Conservation (phyloP, 1,140 invertebrate genomes). For the Mya arenaria region DNA sequence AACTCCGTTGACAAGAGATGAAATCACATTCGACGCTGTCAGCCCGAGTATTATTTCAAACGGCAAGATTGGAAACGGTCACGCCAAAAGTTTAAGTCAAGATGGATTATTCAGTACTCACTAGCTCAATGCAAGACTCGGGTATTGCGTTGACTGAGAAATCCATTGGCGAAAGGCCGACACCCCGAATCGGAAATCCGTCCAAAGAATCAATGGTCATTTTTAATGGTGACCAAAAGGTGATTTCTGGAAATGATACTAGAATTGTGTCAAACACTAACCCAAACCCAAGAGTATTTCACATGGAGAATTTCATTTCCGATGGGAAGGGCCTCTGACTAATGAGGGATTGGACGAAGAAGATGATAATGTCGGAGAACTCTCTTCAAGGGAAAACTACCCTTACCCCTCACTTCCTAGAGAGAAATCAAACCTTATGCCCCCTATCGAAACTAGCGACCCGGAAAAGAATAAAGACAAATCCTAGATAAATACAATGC, state of each 20-base stretch:
- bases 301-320: slow-evolving; percentile 7
- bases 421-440: slow-evolving; percentile 49
- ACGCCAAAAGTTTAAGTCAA: neutral
- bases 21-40: slow-evolving; percentile 35
- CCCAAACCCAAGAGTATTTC: slow-evolving; percentile 9
- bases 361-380: slow-evolving; percentile 32
- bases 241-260: slow-evolving; percentile 46
- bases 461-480: slow-evolving; percentile 14
- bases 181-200: slow-evolving; percentile 32
- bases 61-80: slow-evolving; percentile 23
- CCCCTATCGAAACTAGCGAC: slow-evolving; percentile 17
- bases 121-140: slow-evolving; percentile 11
- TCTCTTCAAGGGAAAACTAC: slow-evolving; percentile 20
- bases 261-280: slow-evolving; percentile 43
- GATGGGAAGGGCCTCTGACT: neutral
- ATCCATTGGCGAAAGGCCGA: slow-evolving; percentile 16
- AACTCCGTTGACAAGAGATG: slow-evolving; percentile 25
- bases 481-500: too few relatives aligned
- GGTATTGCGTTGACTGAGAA: slow-evolving; percentile 37
- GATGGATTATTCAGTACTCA: neutral
- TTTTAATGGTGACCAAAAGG: slow-evolving; percentile 46
- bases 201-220: slow-evolving; percentile 41
- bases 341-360: slow-evolving; percentile 24
- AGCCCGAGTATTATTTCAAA: slow-evolving; percentile 41
- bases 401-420: slow-evolving; percentile 28